phyloP scores from a whole-genome alignment of 2,113 vertebrate species.

The Colius striatus region DNA sequence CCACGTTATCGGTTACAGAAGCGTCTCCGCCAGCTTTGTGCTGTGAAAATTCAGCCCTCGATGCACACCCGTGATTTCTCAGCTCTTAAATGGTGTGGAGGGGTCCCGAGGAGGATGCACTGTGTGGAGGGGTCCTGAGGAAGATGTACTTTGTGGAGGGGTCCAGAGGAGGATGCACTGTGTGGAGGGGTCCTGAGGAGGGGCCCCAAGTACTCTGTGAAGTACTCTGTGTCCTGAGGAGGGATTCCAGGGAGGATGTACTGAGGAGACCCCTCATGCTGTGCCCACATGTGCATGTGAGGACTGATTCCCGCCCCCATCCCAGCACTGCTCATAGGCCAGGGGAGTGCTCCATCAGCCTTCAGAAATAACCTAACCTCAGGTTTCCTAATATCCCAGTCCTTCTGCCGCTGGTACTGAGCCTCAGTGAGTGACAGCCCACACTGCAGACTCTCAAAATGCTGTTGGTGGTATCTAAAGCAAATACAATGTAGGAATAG shows the following conservation, averaged over 20 bases:
- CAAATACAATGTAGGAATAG: neutral
- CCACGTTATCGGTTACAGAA: neutral
- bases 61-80: neutral
- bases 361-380: too few relatives aligned
- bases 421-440: too few relatives aligned
- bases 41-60: neutral
- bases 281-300: fast-evolving
- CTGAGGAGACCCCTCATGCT: fast-evolving
- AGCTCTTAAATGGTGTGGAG: neutral
- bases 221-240: too few relatives aligned
- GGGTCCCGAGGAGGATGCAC: fast-evolving
- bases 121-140: too few relatives aligned
- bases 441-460: neutral
- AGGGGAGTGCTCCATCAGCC: too few relatives aligned
- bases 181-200: too few relatives aligned
- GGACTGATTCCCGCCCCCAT: neutral
- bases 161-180: neutral
- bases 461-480: too few relatives aligned
- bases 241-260: fast-evolving
- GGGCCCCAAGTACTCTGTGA: too few relatives aligned
- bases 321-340: neutral
- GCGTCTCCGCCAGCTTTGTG: neutral
- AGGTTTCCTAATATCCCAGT: neutral
- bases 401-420: neutral
- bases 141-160: neutral